Evolutionary conservation across 2,113 vertebrate species (phyloP), one percentile per base, ranked within the genome.

Genomic region (Peromyscus polionotus): DNA sequence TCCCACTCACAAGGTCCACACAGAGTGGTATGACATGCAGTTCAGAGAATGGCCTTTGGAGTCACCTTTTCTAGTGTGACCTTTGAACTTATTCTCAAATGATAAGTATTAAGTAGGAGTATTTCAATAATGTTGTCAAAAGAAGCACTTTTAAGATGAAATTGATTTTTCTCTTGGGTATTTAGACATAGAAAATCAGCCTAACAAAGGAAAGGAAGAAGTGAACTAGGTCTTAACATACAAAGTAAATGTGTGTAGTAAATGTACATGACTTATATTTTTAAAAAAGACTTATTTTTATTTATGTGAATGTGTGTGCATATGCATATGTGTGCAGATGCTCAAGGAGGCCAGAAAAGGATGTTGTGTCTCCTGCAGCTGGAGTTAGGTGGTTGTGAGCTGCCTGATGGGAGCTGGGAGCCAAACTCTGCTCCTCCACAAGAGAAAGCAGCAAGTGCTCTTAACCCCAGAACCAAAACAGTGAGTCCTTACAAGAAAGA

Each of bases 131-230:
- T 73, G 68, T 86, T 84, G 72, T 67, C 45, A 59, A 83, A 51
- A 94, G 20, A 90, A 75, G 3, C 48, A 39, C 10, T 88, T 96
- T 5, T 9, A 39, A 93, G 83, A 63, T 96, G 24, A 68, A 51
- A 39, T 97, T 80, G 91, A 9, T 85, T 76, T 86, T 95, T 70
- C 67, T 94, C 81, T 80, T 61, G 73, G 45, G 2, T 89, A 68
- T 87, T 95, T 96, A 65, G 61, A 77, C n/a, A 36, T 9, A 19
- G 33, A 89, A 94, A 94, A 93, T 6, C 42, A 91, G 19, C 14
- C 45, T 42, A 72, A 93, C 13, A 76, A 17, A 84, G 45, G 39
- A 84, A 95, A 96, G 22, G 79, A 17, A 4, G 20, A n/a, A 28
- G 7, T 79, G 28, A 90, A 94, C 72, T 87, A 36, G 19, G 59